Conservation (phyloP, 2,888 invertebrate genomes). For the Anthophora plumipes region DNA sequence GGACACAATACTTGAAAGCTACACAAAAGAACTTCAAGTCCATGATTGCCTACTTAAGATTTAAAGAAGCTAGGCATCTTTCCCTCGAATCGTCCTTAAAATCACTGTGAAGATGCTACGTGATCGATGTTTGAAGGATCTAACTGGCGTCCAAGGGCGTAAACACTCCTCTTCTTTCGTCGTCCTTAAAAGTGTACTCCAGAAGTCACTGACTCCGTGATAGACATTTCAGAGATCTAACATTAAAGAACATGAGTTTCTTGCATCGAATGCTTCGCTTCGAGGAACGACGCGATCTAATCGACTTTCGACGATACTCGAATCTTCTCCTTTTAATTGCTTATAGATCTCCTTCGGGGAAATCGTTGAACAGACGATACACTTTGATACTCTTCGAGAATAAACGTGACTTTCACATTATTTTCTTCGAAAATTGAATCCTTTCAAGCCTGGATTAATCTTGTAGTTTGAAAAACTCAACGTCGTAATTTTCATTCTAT, state of each 20-base stretch:
- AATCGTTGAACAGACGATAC: neutral
- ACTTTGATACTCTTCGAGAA: neutral
- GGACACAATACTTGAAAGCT: no score
- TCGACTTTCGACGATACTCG: neutral
- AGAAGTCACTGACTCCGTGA: neutral
- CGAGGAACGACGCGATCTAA: neutral
- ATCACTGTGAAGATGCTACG: neutral
- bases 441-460: no score
- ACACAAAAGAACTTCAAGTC: neutral
- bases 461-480: no score
- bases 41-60: no score
- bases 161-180: neutral
- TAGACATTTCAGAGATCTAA: slow-evolving; percentile 8
- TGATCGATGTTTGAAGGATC: slow-evolving; percentile 12
- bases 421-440: no score
- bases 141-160: neutral
- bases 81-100: slow-evolving; percentile 20
- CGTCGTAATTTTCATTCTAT: neutral
- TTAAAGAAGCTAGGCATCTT: no score
- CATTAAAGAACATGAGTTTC: slow-evolving; percentile 16
- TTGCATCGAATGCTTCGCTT: neutral
- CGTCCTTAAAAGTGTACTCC: neutral
- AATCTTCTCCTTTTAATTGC: neutral
- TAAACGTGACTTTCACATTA: no score
- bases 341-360: neutral